Evolutionary conservation across 2,113 vertebrate species (phyloP), one percentile per base, ranked within the genome.

Genomic region (Podilymbus podiceps): DNA sequence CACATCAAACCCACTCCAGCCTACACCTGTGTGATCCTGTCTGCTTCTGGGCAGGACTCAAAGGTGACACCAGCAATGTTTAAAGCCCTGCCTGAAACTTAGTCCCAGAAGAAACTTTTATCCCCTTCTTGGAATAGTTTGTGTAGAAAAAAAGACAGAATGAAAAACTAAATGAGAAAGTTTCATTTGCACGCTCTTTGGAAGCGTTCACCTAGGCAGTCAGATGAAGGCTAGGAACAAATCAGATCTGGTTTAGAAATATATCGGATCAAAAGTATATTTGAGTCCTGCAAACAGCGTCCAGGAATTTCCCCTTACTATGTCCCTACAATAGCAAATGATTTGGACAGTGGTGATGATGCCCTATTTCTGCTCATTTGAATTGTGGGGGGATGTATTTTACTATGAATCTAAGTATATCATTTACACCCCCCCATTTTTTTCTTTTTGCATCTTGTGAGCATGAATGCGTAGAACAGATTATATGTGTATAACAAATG

Each of bases 11-110:
- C 38, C 0, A 1, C 31, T 50, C 42, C 60, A 62, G 3, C 56
- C 35, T 81, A 35, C n/a, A n/a, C 33, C 56, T 0, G 0, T 23
- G 8, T 7, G 17, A 30, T 35, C 44, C 40, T 25, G 8, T 7
- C 66, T 38, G 62, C 47, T 60, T 55, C 47, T 40, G 55, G 76
- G 56, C 27, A 58, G 56, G 56, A 66, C 52, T 59, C 79, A n/a
- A 69, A 38, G n/a, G 23, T 18, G 8, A 50, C 27, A 80, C 27
- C 40, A 35, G 52, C 16, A 30, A 73, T 10, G 18, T 24, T 62
- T 72, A 46, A 76, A 66, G 35, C 25, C 55, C 52, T 71, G 47
- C 40, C 42, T 63, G 23, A 89, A 64, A 44, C 23, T 16, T 42
- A 42, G 64, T 53, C 27, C 46, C 38, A 14, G 25, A 15, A 68